These are phyloP conservation scores for Protodeltote pygarga DNA, from an alignment of 2,888 invertebrate genomes.

Conservation along the genomic window DNA sequence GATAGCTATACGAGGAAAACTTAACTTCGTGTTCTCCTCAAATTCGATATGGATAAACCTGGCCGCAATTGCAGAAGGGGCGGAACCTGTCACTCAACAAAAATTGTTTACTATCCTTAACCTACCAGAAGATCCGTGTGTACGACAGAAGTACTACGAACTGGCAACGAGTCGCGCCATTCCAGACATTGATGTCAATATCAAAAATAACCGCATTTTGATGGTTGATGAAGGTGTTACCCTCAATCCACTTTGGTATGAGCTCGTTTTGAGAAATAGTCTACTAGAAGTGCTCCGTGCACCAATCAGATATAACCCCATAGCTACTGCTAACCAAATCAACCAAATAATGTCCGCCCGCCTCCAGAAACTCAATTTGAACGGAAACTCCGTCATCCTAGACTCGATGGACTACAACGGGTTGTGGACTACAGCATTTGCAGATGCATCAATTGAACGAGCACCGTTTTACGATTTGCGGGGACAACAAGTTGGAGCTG, in stretches of 20 bases:
- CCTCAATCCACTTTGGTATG: constrained; percentile 41
- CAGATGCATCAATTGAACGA: constrained; percentile 29
- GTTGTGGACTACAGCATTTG: constrained; percentile 46
- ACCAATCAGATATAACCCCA: constrained; percentile 32
- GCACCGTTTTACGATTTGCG: constrained; percentile 41
- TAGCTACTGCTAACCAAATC: constrained; percentile 18
- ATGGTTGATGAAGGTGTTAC: constrained; percentile 40
- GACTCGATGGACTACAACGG: constrained; percentile 46
- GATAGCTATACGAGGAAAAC: constrained; percentile 2
- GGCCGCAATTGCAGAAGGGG: constrained; percentile 42
- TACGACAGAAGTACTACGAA: constrained; percentile 41
- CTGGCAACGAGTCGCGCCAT: constrained; percentile 21
- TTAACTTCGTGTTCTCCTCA: constrained; percentile 30
- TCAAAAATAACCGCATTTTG: constrained; percentile 37
- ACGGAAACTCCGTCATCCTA: constrained; percentile 48
- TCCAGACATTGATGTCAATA: constrained; percentile 23
- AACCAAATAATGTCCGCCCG: constrained; percentile 22
- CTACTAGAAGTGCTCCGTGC: constrained; percentile 25
- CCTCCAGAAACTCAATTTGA: constrained; percentile 25
- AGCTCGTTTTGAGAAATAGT: constrained; percentile 25
- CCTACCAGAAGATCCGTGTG: constrained; percentile 43
- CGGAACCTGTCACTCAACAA: constrained; percentile 23
- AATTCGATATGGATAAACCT: constrained; percentile 33
- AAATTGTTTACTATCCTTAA: constrained; percentile 41
- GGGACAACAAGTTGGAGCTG: constrained; percentile 38